A percentile compares a stretch with the other conserved stretches of the same genome.
Conservation (phyloP, 1,140 invertebrate species). For the Magallana ariakensis region DNA sequence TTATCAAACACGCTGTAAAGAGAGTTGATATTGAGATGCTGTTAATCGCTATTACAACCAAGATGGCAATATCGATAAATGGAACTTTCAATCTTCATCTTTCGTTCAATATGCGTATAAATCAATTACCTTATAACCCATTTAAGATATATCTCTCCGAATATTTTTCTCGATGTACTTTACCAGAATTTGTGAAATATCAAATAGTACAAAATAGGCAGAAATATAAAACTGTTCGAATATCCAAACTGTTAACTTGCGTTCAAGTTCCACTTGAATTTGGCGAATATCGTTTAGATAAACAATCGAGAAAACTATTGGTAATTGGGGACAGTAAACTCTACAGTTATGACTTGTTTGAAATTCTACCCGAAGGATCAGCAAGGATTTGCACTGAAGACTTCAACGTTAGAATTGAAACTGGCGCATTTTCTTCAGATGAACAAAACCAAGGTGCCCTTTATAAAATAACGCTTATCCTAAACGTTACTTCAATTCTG, state of each 20-base stretch:
- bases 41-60: not conserved
- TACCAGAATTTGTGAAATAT: not conserved
- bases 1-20: no score
- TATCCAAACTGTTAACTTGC: not conserved
- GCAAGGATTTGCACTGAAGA: not conserved
- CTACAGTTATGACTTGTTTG: not conserved
- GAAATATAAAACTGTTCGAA: not conserved
- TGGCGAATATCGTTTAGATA: not conserved
- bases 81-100: not conserved
- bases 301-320: not conserved
- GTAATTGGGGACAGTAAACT: not conserved
- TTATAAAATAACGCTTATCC: not conserved
- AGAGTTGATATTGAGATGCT: no score
- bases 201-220: not conserved
- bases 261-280: not conserved
- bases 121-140: not conserved
- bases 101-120: not conserved
- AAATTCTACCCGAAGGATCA: not conserved
- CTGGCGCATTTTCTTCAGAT: not conserved
- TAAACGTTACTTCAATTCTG: not conserved
- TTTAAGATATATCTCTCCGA: not conserved
- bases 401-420: not conserved
- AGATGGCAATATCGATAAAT: not conserved
- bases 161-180: not conserved
- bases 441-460: not conserved